Evolutionary conservation across 2,113 vertebrate genomes (phyloP), one percentile per base, ranked within the genome.

Genomic region (Odontesthes bonariensis): DNA sequence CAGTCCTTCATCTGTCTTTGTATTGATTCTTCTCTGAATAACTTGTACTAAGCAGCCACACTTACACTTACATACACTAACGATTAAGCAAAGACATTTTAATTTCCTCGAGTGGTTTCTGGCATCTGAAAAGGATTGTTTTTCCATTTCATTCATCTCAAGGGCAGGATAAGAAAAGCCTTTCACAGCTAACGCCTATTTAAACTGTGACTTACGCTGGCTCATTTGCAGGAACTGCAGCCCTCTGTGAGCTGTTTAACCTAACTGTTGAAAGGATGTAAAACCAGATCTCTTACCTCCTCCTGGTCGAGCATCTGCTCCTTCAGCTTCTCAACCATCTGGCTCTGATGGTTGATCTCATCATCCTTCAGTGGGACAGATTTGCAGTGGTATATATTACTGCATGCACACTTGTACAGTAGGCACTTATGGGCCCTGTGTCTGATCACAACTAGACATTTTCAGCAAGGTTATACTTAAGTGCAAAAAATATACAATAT

Each of bases 301-400:
- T 93, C 91, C 83, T 93, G 92, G 64, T 92, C 75, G 23, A 93
- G 87, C 92, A 93, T 93, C 88, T 92, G 91, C 73, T 91, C 85
- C 85, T 91, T 93, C 77, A 93, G 88, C 70, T 93, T 93, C 81
- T 91, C 91, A 54, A 92, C 92, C 84, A 93, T 88, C 88, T 92
- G 92, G 90, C 91, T 92, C 83, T 93, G 92, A 56, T 91, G 86
- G 80, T 91, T 91, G 82, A 93, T 92, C 77, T 92, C 91, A 13
- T 91, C 89, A 69, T 91, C 91, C 91, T 93, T 65, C 20, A 69
- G 68, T 57, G 23, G 64, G 6, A 84, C 40, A 79, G 12, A 62
- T 70, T 66, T 13, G 53, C 19, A 54, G 12, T 32, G 44, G 32
- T 38, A 54, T 38, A n/a, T 40, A 23, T 38, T 10, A 61, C 23